Percentiles rank a stretch among this genome's conserved stretches.
Conservation (phyloP, 2,888 invertebrate genomes). For the Cylloceria caligata region DNA sequence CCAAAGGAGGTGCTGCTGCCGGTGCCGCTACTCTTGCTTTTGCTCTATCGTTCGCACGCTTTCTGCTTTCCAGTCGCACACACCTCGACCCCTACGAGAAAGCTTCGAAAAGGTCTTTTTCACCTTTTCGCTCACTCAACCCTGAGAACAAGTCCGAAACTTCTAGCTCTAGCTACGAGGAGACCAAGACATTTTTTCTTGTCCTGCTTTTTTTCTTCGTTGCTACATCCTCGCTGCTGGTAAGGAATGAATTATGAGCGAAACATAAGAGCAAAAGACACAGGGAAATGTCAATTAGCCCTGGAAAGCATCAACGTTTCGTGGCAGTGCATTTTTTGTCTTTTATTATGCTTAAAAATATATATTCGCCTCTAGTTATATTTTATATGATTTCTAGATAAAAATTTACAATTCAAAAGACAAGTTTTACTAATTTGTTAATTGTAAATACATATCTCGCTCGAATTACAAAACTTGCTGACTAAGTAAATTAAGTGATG, state of each 20-base stretch:
- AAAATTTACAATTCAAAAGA: background rate
- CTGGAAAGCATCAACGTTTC: constrained; percentile 5
- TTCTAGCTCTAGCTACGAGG: constrained; percentile 41
- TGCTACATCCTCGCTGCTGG: constrained; percentile 43
- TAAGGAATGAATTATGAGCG: constrained; percentile 80
- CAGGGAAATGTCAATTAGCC: constrained; percentile 75
- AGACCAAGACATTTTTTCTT: constrained; percentile 34
- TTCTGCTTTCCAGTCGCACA: constrained; percentile 1
- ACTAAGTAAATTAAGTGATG: background rate
- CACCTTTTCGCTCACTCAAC: constrained; percentile 53
- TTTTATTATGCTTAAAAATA: background rate
- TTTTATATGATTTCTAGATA: background rate
- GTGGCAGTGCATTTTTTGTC: background rate
- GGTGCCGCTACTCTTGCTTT: too few relatives aligned
- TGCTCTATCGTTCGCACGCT: constrained; percentile 15
- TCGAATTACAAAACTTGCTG: background rate
- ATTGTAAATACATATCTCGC: constrained; percentile 6
- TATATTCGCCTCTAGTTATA: background rate
- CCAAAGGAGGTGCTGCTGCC: constrained; percentile 3
- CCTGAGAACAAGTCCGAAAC: constrained; percentile 25
- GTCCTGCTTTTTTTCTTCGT: constrained; percentile 46
- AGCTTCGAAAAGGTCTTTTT: constrained; percentile 55
- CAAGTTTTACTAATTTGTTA: background rate
- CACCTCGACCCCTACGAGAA: constrained; percentile 9
- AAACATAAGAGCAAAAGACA: constrained; percentile 67